Evolutionary conservation across 2,113 vertebrate species (phyloP), one percentile per base, ranked within the genome.

Genomic region (Engystomops pustulosus): DNA sequence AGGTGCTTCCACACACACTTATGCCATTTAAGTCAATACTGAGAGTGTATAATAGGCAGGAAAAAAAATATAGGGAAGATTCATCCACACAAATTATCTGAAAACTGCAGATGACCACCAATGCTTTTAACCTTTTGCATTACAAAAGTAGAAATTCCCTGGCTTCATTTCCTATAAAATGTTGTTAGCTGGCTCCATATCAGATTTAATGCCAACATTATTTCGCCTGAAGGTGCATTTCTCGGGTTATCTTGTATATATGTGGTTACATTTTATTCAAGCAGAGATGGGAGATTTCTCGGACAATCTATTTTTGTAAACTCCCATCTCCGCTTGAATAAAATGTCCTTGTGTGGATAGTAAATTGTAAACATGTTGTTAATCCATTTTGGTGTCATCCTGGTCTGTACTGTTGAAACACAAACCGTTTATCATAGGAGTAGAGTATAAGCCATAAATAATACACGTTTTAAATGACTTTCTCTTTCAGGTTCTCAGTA

Each of bases 401-500:
- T 51, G 9, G 9, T 51, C 67, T 27, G 6, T 23, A 4, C 47
- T 27, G n/a, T 51, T 65, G 23, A n/a, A 69, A 70, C 79, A 68
- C 18, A 68, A 45, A 53, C 32, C 23, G 44, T 55, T 58, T 41
- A 27, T 71, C 58, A 55, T 72, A 6, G 11, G 30, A 25, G 32
- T 20, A 58, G 14, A 58, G 65, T 53, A 70, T 70, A 69, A 2
- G 3, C 45, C 41, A 69, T 79, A 47, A 62, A 55, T 30, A 65
- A 72, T 72, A 47, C 32, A 65, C 45, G 25, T 36, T 87, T 88
- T 87, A 38, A 68, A 7, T 86, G 20, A 85, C 32, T 88, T 85
- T 86, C 83, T 45, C 6, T 47, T 80, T 25, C 86, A 99, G 98
- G 92, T 96, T 83, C 90, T 99, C 75, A 96, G 91, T 88, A 94